phyloP scores from a whole-genome alignment of 2,888 invertebrate species.

The Charanyca ferruginea region DNA sequence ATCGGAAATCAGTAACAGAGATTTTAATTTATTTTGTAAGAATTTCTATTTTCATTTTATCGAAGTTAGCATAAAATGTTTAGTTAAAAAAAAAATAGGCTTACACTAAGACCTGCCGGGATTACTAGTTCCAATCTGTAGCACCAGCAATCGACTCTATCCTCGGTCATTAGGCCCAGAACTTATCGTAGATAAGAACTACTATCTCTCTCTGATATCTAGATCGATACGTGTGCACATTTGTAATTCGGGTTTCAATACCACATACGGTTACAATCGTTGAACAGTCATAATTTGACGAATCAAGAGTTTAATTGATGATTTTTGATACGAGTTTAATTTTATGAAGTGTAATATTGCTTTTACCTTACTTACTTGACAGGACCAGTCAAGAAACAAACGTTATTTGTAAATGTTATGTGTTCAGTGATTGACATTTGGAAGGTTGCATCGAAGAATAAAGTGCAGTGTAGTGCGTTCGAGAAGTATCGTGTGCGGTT shows the following conservation, averaged over 20 bases:
- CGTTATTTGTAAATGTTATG: slow-evolving; percentile 51
- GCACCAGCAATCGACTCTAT: slow-evolving; percentile 60
- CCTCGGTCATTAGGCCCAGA: slow-evolving; percentile 70
- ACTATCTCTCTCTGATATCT: slow-evolving; percentile 76
- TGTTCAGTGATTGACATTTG: slow-evolving; percentile 57
- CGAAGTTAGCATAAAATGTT: neutral
- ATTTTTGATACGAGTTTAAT: neutral
- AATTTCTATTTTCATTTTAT: neutral
- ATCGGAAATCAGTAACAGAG: slow-evolving; percentile 19
- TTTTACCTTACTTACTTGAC: slow-evolving; percentile 19
- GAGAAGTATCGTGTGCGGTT: slow-evolving; percentile 60
- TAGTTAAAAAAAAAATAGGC: neutral
- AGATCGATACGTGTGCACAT: slow-evolving; percentile 77
- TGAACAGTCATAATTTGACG: slow-evolving; percentile 18
- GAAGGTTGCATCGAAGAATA: slow-evolving; percentile 53
- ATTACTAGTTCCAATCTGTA: slow-evolving; percentile 58
- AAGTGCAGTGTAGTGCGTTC: slow-evolving; percentile 74
- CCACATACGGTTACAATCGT: slow-evolving; percentile 41
- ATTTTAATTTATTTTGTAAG: neutral
- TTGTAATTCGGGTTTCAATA: slow-evolving; percentile 66
- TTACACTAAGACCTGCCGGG: slow-evolving; percentile 19
- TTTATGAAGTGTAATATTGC: neutral
- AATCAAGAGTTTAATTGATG: slow-evolving; percentile 10
- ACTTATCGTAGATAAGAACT: slow-evolving; percentile 76
- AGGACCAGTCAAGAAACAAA: slow-evolving; percentile 38